Base-by-base conservation (phyloP, 1,140 invertebrate species). In the Delia radicum region DNA sequence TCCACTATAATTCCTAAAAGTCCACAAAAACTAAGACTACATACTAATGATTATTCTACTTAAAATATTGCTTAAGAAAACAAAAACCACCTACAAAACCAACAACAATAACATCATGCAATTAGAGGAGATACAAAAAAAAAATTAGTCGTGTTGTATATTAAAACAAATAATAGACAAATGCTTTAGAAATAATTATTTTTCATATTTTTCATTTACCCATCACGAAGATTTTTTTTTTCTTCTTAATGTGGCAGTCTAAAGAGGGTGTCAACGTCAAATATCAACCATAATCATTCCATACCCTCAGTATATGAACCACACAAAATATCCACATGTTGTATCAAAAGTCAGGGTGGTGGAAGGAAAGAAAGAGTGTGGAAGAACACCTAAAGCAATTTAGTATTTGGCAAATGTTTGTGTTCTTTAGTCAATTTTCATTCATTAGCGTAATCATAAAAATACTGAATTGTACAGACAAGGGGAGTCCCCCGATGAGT, bases 1-100 rank as follows among this genome's bases (percentile, higher is more conserved):
- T 79, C 80, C 75, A 81, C 81, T 82, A 82, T 81, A 82, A 82
- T 21, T 55, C n/a, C 48, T 7, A 55, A 55, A 55, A 55, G n/a
- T 55, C 48, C 48, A 55, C 18, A 21, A 6, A 21, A 15, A 21
- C 7, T 6, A 18, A 21, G 48, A 3, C 42, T 13, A 13, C 15
- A 46, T 46, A 5, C 6, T 46, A 5, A 46, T 46, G 6, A 46
- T 46, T 15, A 46, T 46, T 46, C 3, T 8, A 55, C 48, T 55
- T 55, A 55, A 55, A 55, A 2, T 55, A 2, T 55, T 21, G 48
- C 48, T 18, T 21, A 55, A 55, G n/a, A 55, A 2, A 55, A 55
- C 48, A 55, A 21, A 55, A 48, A 21, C 18, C n/a, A 55, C 15
- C 48, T 21, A 55, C 48, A 21, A 55, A 18, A 55, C n/a, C 46